Conservation (phyloP, 2,797 vertebrate species). For the Tachyglossus aculeatus region DNA sequence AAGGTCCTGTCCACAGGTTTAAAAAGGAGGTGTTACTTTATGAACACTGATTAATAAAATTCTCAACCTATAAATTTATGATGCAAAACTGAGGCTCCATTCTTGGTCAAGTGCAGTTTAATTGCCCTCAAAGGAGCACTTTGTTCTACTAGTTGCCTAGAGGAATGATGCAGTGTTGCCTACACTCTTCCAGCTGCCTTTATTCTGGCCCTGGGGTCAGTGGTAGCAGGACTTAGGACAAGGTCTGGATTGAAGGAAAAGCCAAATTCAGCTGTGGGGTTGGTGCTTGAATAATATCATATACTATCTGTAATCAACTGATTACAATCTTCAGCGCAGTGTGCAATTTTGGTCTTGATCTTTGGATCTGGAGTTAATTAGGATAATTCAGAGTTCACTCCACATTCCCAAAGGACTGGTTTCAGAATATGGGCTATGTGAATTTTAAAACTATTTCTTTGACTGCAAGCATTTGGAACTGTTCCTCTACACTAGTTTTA, state of each 20-base stretch:
- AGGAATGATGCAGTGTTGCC: neutral
- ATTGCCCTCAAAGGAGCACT: too few species aligned
- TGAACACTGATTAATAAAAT: too few species aligned
- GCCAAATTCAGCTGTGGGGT: neutral
- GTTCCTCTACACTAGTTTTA: constrained; percentile 72
- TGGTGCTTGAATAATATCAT: neutral
- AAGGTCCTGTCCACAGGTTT: too few species aligned
- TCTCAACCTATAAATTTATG: too few species aligned
- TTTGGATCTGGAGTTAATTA: constrained; percentile 62
- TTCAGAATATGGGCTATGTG: constrained; percentile 68
- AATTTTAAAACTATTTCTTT: constrained; percentile 75
- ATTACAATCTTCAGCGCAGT: constrained; percentile 21
- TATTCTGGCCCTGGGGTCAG: neutral
- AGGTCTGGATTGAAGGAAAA: neutral
- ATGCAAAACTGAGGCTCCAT: too few species aligned
- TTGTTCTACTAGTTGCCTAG: too few species aligned
- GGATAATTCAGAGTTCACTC: constrained; percentile 73
- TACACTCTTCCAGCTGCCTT: neutral
- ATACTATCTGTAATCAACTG: neutral
- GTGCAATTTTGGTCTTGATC: constrained; percentile 62
- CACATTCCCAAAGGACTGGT: constrained; percentile 53
- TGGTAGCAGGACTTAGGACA: neutral
- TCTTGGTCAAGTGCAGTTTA: too few species aligned
- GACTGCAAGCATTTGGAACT: constrained; percentile 74
- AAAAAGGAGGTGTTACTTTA: too few species aligned